phyloP scores from a whole-genome alignment of 2,888 invertebrate genomes.

The Leptinotarsa haldemani region DNA sequence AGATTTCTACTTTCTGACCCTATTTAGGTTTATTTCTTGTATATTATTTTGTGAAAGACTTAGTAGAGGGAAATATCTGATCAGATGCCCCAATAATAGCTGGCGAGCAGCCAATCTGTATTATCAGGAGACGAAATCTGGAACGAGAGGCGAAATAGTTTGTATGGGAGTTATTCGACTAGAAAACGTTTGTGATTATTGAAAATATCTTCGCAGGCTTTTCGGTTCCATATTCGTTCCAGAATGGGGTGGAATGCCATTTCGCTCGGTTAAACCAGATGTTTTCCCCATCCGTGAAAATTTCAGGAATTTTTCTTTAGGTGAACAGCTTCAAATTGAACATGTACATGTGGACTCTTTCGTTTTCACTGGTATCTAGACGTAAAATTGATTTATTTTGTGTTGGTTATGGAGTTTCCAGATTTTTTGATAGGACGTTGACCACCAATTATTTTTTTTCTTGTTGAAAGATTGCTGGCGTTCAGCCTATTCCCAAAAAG shows the following conservation, averaged over 20 bases:
- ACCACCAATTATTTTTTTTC: too few relatives aligned
- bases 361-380: neutral
- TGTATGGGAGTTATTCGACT: constrained; percentile 11
- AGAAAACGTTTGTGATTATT: constrained; percentile 17
- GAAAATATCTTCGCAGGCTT: constrained; percentile 6
- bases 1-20: neutral
- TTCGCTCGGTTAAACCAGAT: neutral
- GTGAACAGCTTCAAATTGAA: neutral
- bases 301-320: neutral
- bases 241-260: constrained; percentile 6
- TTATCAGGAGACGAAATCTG: constrained; percentile 16
- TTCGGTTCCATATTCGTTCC: constrained; percentile 1
- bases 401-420: too few relatives aligned
- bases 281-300: neutral
- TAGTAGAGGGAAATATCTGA: constrained; percentile 29
- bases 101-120: neutral
- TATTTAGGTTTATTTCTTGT: constrained; percentile 16
- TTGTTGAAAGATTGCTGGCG: too few relatives aligned
- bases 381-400: too few relatives aligned
- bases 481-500: too few relatives aligned
- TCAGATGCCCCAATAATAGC: constrained; percentile 15
- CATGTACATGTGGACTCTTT: neutral
- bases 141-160: constrained; percentile 9
- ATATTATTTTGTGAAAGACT: constrained; percentile 24
- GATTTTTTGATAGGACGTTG: too few relatives aligned